Base-by-base conservation (phyloP, 2,113 vertebrate genomes). In the Hemiscyllium ocellatum region DNA sequence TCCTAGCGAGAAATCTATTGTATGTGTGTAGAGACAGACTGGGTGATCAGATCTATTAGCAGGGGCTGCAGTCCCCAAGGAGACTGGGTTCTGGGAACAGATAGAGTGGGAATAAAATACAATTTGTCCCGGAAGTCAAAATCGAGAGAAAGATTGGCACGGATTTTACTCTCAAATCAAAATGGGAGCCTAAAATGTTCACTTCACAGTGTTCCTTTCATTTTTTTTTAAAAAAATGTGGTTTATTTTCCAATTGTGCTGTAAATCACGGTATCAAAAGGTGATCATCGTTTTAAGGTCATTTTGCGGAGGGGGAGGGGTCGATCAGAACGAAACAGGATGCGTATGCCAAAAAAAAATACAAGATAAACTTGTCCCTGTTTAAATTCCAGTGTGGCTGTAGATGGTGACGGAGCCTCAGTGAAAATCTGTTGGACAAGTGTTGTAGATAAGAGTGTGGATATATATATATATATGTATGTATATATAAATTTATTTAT, bases 321-420 rank as follows among this genome's bases (percentile, higher is more conserved):
- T 22, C 22, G 22, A 8, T 29, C 52, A 52, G 83, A 95, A 96
- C 96, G 96, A 95, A 95, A 96, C 96, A 96, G 96, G 96, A 95
- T 96, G 96, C 97, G 97, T 97, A 97, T 97, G 97, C 96, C 96
- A 83, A 83, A 83, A 42, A 83, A 15, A 72, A 94, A 95, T n/a
- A n/a, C 95, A 22, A 1, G 72, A 76, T 26, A 76, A 76, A 76
- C 72, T 97, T 95, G 96, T 96, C 96, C 96, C 91, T 96, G 96
- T 96, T 61, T 96, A 96, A 93, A 95, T 69, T 96, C 89, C 96
- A 96, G 96, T 89, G 96, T 94, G 87, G 96, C 96, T 86, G n/a
- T 96, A 68, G 24, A 52, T 83, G 96, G 72, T 47, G 68, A 86
- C 95, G 86, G 80, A 72, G 91, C 91, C 93, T 65, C 61, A 95